Percentiles rank a stretch among this genome's conserved stretches.
phyloP scores from a whole-genome alignment of 1,140 invertebrate species.

The Diachasmimorpha longicaudata region DNA sequence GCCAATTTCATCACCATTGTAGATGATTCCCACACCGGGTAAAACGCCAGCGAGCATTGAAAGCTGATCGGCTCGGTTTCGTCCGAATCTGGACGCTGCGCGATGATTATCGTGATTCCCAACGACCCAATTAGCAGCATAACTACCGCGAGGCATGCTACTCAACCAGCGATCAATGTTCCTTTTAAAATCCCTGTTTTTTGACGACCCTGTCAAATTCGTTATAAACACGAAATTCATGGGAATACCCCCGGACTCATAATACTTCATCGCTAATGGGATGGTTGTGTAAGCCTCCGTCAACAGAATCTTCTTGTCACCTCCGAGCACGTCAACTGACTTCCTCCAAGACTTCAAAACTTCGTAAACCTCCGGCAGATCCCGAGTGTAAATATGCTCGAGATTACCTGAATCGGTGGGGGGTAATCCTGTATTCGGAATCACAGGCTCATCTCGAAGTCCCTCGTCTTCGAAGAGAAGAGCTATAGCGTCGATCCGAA shows the following conservation, averaged over 20 bases:
- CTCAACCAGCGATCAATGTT: conserved; percentile 66
- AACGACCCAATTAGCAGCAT: conserved; percentile 50
- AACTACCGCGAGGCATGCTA: conserved; percentile 39
- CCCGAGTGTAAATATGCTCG: conserved; percentile 46
- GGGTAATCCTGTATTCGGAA: conserved; percentile 56
- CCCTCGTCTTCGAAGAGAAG: conserved; percentile 64
- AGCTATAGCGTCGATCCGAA: conserved; percentile 71
- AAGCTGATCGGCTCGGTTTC: conserved; percentile 70
- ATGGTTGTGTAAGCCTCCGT: conserved; percentile 69
- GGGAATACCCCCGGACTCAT: conserved; percentile 67
- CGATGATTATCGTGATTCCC: conserved; percentile 76
- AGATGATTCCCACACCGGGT: conserved; percentile 72
- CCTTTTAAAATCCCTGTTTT: conserved; percentile 63
- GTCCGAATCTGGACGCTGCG: conserved; percentile 69
- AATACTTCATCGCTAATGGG: conserved; percentile 68
- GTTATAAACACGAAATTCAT: conserved; percentile 69
- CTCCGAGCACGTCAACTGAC: conserved; percentile 35
- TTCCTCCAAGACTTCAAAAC: conserved; percentile 49
- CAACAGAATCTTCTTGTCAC: conserved; percentile 62
- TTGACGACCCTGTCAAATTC: conserved; percentile 62
- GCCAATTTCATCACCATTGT: conserved; percentile 81
- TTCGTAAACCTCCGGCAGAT: conserved; percentile 51
- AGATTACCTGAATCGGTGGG: conserved; percentile 53
- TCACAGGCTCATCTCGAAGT: conserved; percentile 65
- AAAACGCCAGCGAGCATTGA: conserved; percentile 70